Evolutionary conservation across 1,140 invertebrate species (phyloP).

Genomic region (Oscheius sp.): DNA sequence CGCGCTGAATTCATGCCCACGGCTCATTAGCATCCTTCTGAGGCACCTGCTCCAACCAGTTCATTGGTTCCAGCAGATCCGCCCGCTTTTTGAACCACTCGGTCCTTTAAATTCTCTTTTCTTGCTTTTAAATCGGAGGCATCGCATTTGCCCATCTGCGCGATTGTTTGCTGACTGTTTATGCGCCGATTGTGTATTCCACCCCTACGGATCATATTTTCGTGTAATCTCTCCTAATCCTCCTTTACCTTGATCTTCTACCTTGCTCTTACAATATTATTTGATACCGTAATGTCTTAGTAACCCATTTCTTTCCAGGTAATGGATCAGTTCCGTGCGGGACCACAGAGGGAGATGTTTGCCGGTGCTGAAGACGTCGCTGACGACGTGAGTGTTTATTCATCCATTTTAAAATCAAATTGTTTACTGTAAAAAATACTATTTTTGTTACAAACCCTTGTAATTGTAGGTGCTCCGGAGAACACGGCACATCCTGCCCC

Average conservation of each 20-base stretch:
- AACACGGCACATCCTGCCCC: constrained; percentile 84
- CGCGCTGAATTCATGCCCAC: too few relatives aligned
- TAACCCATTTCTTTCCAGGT: constrained; percentile 23
- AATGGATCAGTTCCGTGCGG: constrained; percentile 45
- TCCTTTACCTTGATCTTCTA: not conserved
- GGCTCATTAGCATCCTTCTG: too few relatives aligned
- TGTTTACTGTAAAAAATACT: not conserved
- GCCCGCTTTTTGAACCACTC: too few relatives aligned
- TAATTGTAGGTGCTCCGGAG: constrained; percentile 50
- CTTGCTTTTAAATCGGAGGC: not conserved
- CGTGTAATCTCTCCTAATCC: not conserved
- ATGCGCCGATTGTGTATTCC: not conserved
- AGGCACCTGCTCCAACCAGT: too few relatives aligned
- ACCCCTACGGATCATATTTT: not conserved
- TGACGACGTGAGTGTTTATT: constrained; percentile 75
- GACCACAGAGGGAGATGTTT: constrained; percentile 75
- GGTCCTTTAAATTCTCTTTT: too few relatives aligned
- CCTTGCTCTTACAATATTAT: not conserved
- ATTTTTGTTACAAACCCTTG: not conserved
- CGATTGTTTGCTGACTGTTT: not conserved
- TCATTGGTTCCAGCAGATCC: too few relatives aligned
- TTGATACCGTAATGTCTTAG: not conserved
- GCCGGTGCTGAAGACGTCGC: constrained; percentile 87
- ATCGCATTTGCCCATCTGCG: not conserved
- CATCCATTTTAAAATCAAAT: constrained; percentile 8